Percentiles rank a stretch among this genome's conserved stretches.
phyloP scores from a whole-genome alignment of 2,888 invertebrate species.

The Mythimna vitellina region DNA sequence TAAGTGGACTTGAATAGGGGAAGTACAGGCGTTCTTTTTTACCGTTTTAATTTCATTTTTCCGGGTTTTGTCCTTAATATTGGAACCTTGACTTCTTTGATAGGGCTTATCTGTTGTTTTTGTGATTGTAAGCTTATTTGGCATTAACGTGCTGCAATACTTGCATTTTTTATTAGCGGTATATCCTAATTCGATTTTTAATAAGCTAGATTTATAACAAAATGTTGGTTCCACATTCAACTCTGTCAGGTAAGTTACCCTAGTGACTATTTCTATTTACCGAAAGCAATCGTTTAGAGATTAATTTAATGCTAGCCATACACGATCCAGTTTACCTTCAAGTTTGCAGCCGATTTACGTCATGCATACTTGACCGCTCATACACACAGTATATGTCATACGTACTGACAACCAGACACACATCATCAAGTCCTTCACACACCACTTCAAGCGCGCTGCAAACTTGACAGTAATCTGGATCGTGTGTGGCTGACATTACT shows the following conservation, averaged over 20 bases:
- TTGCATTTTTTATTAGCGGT: constrained; percentile 17
- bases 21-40: neutral
- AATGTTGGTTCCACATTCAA: neutral
- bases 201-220: neutral
- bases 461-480: too few relatives aligned
- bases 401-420: too few relatives aligned
- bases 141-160: constrained; percentile 12
- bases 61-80: constrained; percentile 14
- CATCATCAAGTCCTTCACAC: too few relatives aligned
- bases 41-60: neutral
- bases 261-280: neutral
- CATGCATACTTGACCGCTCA: too few relatives aligned
- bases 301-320: too few relatives aligned
- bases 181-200: neutral
- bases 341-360: too few relatives aligned
- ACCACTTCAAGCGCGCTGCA: too few relatives aligned
- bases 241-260: constrained; percentile 5
- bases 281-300: too few relatives aligned
- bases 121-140: constrained; percentile 23
- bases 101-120: constrained; percentile 27
- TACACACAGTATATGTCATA: too few relatives aligned
- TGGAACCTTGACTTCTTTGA: constrained; percentile 27
- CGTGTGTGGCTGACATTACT: too few relatives aligned
- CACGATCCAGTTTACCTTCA: too few relatives aligned
- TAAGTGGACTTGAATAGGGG: constrained; percentile 11